Percentiles rank a stretch among this genome's conserved stretches.
phyloP scores from a whole-genome alignment of 2,113 vertebrate genomes.

The Gobiocypris rarus region DNA sequence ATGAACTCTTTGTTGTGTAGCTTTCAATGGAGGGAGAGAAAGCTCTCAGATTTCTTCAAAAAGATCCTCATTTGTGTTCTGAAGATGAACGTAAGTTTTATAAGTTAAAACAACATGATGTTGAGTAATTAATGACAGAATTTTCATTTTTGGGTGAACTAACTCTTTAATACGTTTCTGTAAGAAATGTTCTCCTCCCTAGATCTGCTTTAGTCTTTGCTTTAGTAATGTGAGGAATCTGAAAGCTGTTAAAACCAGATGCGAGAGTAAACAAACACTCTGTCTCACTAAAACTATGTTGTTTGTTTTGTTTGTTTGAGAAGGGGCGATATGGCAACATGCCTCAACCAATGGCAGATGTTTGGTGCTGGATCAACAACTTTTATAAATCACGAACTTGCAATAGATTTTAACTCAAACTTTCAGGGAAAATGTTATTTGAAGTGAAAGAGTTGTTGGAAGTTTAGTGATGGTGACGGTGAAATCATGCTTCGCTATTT shows the following conservation, averaged over 20 bases:
- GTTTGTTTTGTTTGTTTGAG: neutral
- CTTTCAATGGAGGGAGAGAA: no score
- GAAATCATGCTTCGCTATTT: neutral
- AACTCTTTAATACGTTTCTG: neutral
- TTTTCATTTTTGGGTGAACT: no score
- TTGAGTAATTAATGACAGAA: no score
- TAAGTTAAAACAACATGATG: no score
- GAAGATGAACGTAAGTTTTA: no score
- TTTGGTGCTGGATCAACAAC: neutral
- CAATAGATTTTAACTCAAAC: no score
- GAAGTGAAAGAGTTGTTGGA: neutral
- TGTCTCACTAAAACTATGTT: neutral
- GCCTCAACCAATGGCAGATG: neutral
- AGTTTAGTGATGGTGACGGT: neutral
- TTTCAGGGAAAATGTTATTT: no score
- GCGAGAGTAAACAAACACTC: neutral
- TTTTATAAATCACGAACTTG: no score
- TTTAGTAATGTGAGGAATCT: neutral
- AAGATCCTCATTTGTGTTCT: no score
- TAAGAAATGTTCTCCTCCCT: neutral
- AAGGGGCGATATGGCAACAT: neutral
- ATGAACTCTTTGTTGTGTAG: no score
- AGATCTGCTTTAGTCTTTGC: neutral
- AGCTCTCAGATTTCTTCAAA: no score
- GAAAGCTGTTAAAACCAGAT: slow-evolving; percentile 8